A percentile compares a stretch with the other conserved stretches of the same genome.
Evolutionary conservation across 2,888 invertebrate species (phyloP).

Genomic region (Laspeyria flexula): DNA sequence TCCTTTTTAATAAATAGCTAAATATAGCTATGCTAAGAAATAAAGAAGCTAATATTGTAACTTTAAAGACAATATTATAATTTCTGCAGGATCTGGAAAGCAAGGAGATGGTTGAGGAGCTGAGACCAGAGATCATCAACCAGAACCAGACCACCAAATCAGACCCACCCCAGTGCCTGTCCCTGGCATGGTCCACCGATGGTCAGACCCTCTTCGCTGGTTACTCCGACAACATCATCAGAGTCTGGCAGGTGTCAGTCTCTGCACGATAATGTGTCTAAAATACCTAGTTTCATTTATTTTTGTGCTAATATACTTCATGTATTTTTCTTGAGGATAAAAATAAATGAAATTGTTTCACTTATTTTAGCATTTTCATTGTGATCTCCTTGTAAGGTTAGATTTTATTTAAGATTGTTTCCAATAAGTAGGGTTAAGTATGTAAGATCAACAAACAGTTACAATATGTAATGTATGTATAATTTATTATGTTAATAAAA

Average conservation of each 20-base stretch:
- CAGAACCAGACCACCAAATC: constrained; percentile 91
- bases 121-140: constrained; percentile 97
- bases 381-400: constrained; percentile 69
- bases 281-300: constrained; percentile 78
- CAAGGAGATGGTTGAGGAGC: constrained; percentile 99
- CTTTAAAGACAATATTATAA: too few species aligned
- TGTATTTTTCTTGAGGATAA: constrained; percentile 58
- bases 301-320: constrained; percentile 68
- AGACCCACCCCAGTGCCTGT: constrained; percentile 98
- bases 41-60: too few species aligned
- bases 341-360: constrained; percentile 82
- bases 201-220: constrained; percentile 99
- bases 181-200: constrained; percentile 99
- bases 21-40: too few species aligned
- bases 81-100: constrained; percentile 95
- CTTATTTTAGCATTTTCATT: constrained; percentile 69
- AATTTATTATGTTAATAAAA: constrained; percentile 72
- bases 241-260: constrained; percentile 99
- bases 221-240: constrained; percentile 98
- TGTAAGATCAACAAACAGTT: constrained; percentile 31
- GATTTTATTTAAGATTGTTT: constrained; percentile 35
- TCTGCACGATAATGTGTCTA: constrained; percentile 88
- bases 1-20: too few species aligned
- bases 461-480: constrained; percentile 41
- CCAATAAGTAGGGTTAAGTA: constrained; percentile 32